Evolutionary conservation across 1,140 invertebrate species (phyloP).

Genomic region (Zeugodacus cucurbitae): DNA sequence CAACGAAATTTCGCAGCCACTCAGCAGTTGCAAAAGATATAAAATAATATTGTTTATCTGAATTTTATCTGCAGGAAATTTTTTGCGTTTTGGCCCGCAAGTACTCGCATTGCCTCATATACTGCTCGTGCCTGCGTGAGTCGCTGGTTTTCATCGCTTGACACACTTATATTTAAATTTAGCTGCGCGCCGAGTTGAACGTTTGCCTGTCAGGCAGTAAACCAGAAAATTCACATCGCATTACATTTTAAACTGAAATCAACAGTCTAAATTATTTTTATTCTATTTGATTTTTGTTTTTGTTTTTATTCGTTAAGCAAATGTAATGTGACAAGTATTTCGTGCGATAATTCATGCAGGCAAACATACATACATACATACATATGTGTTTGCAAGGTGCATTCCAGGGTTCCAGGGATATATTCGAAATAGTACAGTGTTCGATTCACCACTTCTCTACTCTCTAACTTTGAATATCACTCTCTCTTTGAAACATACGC

Average conservation of each 20-base stretch:
- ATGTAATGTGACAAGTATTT: neutral
- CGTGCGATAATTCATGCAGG: neutral
- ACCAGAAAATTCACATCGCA: constrained; percentile 43
- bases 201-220: constrained; percentile 41
- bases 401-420: neutral
- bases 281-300: neutral
- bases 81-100: neutral
- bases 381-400: neutral
- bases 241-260: neutral
- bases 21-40: neutral
- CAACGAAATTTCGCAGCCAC: neutral
- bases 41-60: neutral
- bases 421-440: too few relatives aligned
- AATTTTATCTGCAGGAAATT: neutral
- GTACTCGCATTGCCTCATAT: neutral
- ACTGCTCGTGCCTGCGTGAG: neutral
- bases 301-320: neutral
- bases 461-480: too few relatives aligned
- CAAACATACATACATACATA: neutral
- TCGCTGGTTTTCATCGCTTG: neutral
- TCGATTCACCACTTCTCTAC: too few relatives aligned
- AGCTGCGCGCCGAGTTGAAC: neutral
- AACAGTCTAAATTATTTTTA: neutral
- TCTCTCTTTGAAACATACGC: too few relatives aligned
- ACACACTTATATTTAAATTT: constrained; percentile 31